These are phyloP conservation scores for Limnephilus marmoratus DNA, from an alignment of 2,888 invertebrate species.

Conservation along the genomic window DNA sequence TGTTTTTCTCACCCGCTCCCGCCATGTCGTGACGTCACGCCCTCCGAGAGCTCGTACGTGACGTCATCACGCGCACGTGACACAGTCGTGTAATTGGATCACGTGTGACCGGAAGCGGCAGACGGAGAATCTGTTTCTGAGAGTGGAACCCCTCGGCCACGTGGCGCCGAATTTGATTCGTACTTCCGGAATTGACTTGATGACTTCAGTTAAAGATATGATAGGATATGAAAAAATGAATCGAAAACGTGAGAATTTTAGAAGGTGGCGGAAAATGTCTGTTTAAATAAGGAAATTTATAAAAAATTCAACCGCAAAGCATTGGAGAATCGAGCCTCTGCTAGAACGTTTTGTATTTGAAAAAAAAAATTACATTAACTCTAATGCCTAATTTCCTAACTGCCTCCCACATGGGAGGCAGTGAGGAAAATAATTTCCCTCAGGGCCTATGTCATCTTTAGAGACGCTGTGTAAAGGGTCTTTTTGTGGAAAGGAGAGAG, in stretches of 20 bases:
- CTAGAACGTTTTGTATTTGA: too few species aligned
- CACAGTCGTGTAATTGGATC: slow-evolving; percentile 36
- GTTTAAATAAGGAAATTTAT: not conserved
- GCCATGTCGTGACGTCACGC: slow-evolving; percentile 22
- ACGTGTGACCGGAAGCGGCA: slow-evolving; percentile 48
- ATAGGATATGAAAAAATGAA: not conserved
- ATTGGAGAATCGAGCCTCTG: not conserved
- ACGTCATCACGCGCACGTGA: slow-evolving; percentile 46
- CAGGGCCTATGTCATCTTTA: too few species aligned
- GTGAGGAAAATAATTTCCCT: too few species aligned
- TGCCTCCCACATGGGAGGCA: too few species aligned
- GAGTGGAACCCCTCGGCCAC: slow-evolving; percentile 7
- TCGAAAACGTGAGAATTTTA: not conserved
- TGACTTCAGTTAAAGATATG: not conserved
- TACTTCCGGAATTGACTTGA: slow-evolving; percentile 16
- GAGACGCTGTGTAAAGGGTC: too few species aligned
- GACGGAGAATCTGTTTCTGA: slow-evolving; percentile 46
- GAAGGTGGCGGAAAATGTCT: not conserved
- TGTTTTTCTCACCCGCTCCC: not conserved
- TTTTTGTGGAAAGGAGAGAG: too few species aligned
- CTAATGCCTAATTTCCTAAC: too few species aligned
- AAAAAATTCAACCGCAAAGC: not conserved
- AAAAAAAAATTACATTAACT: too few species aligned
- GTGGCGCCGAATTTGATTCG: slow-evolving; percentile 10
- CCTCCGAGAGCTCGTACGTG: slow-evolving; percentile 13